Evolutionary conservation across 2,888 invertebrate genomes (phyloP).

Genomic region (Dicyrtomina minuta): DNA sequence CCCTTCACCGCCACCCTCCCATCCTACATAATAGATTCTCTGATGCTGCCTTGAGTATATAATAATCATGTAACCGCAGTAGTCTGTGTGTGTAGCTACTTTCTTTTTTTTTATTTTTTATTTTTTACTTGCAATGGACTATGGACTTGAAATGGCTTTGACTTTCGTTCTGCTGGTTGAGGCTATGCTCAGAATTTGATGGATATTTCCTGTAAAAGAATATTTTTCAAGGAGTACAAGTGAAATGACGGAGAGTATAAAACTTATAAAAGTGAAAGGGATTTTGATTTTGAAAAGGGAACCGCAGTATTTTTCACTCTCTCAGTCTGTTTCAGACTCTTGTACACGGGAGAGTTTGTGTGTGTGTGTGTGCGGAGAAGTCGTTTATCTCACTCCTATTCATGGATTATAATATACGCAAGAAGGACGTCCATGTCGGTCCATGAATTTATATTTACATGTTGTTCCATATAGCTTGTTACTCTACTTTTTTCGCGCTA

Average conservation of each 20-base stretch:
- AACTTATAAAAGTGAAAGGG: no score
- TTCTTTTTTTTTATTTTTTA: not conserved
- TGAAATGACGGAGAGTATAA: not conserved
- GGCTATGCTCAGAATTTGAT: not conserved
- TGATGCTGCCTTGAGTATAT: no score
- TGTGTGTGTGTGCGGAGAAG: not conserved
- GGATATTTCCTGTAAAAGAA: constrained; percentile 6
- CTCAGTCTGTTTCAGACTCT: not conserved
- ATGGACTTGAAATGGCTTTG: no score
- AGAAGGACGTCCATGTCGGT: not conserved
- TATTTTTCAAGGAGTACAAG: constrained; percentile 1
- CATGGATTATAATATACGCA: not conserved
- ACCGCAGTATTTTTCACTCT: not conserved
- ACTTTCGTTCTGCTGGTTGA: no score
- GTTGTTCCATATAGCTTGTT: not conserved
- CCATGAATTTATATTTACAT: not conserved
- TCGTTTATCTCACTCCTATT: constrained; percentile 4
- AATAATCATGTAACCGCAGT: no score
- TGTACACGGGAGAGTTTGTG: not conserved
- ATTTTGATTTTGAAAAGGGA: not conserved
- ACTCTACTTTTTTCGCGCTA: not conserved
- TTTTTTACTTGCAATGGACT: not conserved
- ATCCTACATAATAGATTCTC: no score
- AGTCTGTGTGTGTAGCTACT: not conserved
- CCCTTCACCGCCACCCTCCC: no score